These are phyloP conservation scores for Pseudocheirus occidentalis DNA, from an alignment of 2,797 vertebrate genomes.

Conservation along the genomic window DNA sequence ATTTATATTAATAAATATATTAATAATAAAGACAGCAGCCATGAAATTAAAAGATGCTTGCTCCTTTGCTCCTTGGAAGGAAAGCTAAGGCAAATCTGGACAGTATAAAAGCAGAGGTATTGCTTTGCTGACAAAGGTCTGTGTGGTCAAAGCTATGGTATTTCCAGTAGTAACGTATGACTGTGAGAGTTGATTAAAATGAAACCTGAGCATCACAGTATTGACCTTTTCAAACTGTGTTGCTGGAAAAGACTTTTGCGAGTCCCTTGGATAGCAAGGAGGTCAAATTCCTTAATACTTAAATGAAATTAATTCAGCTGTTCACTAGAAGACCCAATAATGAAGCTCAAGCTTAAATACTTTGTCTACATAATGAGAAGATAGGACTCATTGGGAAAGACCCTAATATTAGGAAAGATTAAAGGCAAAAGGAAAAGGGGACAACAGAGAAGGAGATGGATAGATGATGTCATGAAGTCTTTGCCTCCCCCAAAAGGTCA, in stretches of 20 bases:
- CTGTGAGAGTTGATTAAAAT: background rate
- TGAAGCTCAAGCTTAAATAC: background rate
- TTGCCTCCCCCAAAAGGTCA: no score
- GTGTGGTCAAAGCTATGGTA: background rate
- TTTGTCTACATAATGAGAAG: background rate
- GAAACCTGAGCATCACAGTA: background rate
- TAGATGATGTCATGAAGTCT: background rate
- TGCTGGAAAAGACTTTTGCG: background rate
- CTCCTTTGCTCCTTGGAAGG: background rate
- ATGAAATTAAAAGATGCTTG: background rate
- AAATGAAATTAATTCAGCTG: background rate
- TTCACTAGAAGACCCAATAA: background rate
- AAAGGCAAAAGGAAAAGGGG: background rate
- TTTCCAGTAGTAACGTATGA: background rate
- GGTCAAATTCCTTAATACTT: background rate
- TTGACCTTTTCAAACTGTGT: background rate
- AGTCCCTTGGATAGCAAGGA: background rate
- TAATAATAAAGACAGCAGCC: background rate
- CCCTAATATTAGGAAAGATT: background rate
- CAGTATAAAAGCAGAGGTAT: background rate
- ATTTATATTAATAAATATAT: no score
- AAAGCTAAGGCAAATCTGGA: background rate
- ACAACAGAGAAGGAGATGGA: background rate
- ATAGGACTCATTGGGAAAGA: background rate
- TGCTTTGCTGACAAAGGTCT: background rate